Base-by-base conservation (phyloP, 2,797 vertebrate genomes). In the Tauraco hartlaubi region DNA sequence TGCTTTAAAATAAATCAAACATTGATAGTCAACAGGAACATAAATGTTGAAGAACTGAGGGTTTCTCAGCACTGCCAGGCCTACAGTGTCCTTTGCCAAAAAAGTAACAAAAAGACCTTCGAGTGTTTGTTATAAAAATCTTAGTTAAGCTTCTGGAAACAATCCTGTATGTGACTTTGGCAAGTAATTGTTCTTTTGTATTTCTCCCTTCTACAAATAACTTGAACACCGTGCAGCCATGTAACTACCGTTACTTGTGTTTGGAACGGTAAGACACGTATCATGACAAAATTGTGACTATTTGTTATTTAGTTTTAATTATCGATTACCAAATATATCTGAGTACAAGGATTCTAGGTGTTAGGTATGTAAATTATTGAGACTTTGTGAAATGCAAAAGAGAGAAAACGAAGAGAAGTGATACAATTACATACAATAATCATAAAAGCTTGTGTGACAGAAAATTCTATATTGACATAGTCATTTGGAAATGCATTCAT, bases 341-440 rank as follows among this genome's bases (percentile, higher is more conserved):
- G 67, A 79, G 33, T 66, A n/a, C 6, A 23, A 90, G 52, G 23
- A 69, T 84, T 83, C 43, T 44, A 78, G 39, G 73, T 73, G 28
- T 79, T 78, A 66, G 29, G 11, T 71, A 63, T 39, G 56, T 68
- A 89, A 89, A 74, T 85, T 74, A 66, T n/a, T 64, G 49, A 72
- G 81, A 79, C 16, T 78, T 46, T 19, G 68, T 71, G 52, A 76
- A 87, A 92, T 71, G 51, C 46, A 67, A 68, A 93, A 67, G 41
- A 88, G 49, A 74, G 33, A 75, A 93, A 93, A 91, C 12, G 19
- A 93, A 59, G 73, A 80, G 61, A 61, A 81, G 76, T 1, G 0
- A 91, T 52, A 85, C n/a, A 49, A 59, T 71, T 80, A 94, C 94
- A 91, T 83, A 80, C 35, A 91, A 72, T 59, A 91, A 95, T 74